Conservation (phyloP, 2,797 vertebrate species). For the Siniperca undulata region DNA sequence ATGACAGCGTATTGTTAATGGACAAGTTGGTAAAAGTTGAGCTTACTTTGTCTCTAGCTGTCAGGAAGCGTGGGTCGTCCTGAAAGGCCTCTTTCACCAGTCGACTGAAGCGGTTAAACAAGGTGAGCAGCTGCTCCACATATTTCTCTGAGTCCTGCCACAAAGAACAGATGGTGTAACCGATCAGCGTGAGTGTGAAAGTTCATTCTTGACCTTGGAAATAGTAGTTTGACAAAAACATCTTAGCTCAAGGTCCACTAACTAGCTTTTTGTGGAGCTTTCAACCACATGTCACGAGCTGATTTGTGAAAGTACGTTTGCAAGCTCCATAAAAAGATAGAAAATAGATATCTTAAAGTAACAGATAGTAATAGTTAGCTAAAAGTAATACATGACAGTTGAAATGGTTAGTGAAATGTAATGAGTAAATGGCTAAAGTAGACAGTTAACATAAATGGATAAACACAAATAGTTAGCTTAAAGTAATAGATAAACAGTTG, state of each 20-base stretch:
- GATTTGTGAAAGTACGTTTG: too few species aligned
- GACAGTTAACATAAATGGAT: too few species aligned
- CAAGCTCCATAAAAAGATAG: not conserved
- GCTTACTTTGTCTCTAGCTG: conserved; percentile 96
- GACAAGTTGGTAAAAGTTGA: not conserved
- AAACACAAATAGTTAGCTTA: too few species aligned
- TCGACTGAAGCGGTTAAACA: conserved; percentile 99
- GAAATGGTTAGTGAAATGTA: not conserved
- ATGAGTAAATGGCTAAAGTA: not conserved
- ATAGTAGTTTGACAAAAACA: not conserved
- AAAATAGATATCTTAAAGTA: not conserved
- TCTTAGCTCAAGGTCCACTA: not conserved
- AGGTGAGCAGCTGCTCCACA: conserved; percentile 96
- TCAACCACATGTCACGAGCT: not conserved
- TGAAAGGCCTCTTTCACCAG: conserved; percentile 99
- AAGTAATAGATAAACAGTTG: not conserved
- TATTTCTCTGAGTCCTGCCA: conserved; percentile 98
- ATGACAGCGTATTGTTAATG: not conserved
- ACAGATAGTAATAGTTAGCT: not conserved
- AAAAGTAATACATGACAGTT: not conserved
- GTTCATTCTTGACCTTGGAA: not conserved
- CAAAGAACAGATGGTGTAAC: conserved; percentile 38
- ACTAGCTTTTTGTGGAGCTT: not conserved
- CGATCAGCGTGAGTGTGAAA: not conserved
- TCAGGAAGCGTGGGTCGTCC: conserved; percentile 98